Conservation (phyloP, 2,797 vertebrate species). For the Peromyscus attwateri region DNA sequence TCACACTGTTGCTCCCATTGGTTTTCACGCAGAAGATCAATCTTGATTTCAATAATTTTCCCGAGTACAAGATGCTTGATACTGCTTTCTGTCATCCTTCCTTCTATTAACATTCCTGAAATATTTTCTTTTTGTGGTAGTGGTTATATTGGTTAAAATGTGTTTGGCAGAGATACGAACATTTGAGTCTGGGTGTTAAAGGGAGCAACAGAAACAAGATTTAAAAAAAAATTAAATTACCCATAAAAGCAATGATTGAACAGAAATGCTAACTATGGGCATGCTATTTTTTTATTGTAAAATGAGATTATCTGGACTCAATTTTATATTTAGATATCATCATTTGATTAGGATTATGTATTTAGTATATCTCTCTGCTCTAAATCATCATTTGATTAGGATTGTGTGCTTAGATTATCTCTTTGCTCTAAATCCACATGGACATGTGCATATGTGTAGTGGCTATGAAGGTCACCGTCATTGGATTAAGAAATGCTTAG, state of each 20-base stretch:
- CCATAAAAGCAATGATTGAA: neutral
- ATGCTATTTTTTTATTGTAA: neutral
- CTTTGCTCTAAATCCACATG: neutral
- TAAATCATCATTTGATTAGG: neutral
- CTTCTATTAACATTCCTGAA: neutral
- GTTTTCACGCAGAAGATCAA: constrained; percentile 9
- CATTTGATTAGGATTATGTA: neutral
- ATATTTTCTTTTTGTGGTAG: constrained; percentile 1
- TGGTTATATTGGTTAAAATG: neutral
- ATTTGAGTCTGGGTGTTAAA: neutral
- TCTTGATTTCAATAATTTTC: neutral
- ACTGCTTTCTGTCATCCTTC: neutral
- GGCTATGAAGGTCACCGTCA: neutral
- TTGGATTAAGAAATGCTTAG: neutral
- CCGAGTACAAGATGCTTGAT: neutral
- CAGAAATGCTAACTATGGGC: neutral
- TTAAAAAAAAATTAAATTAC: neutral
- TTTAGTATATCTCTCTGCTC: neutral
- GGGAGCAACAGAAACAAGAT: neutral
- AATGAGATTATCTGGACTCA: neutral
- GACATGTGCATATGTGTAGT: neutral
- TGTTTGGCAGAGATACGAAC: neutral
- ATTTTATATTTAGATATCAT: neutral
- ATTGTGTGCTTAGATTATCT: neutral
- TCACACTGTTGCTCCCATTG: neutral